Conservation (phyloP, 2,888 invertebrate species). For the Willowsia nigromaculata region DNA sequence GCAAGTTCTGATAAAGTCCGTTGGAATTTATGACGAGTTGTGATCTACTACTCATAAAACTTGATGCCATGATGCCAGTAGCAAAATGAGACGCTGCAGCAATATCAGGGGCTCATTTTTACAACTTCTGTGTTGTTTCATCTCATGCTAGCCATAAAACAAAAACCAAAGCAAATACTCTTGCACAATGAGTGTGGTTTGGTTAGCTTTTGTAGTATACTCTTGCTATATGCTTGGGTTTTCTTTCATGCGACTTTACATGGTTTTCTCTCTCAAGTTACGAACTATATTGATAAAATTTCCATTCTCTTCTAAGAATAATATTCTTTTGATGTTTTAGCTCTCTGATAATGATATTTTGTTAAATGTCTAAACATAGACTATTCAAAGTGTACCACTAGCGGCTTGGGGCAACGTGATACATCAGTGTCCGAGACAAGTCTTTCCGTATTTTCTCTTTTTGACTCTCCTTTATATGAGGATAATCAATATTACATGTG, state of each 20-base stretch:
- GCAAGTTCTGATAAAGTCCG: slow-evolving; percentile 36
- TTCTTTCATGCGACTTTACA: too few relatives aligned
- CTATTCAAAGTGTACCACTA: background rate
- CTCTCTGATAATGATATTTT: background rate
- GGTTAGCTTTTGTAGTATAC: too few relatives aligned
- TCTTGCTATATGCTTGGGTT: too few relatives aligned
- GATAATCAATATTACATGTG: too few relatives aligned
- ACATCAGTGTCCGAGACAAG: background rate
- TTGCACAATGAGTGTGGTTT: background rate
- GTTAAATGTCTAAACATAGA: too few relatives aligned
- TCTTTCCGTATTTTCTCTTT: background rate
- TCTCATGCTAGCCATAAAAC: background rate
- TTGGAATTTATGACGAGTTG: slow-evolving; percentile 50
- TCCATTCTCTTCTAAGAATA: background rate
- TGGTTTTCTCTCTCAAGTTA: too few relatives aligned
- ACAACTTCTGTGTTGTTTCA: background rate
- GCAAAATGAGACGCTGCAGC: background rate
- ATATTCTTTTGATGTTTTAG: background rate
- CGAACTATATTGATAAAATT: background rate
- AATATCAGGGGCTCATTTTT: background rate
- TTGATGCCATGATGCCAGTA: slow-evolving; percentile 21
- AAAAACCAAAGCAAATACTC: slow-evolving; percentile 3
- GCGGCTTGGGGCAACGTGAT: background rate
- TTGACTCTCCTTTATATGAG: too few relatives aligned
- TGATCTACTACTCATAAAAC: slow-evolving; percentile 49